phyloP scores from a whole-genome alignment of 2,888 invertebrate species.

The Aspidiotus destructor region DNA sequence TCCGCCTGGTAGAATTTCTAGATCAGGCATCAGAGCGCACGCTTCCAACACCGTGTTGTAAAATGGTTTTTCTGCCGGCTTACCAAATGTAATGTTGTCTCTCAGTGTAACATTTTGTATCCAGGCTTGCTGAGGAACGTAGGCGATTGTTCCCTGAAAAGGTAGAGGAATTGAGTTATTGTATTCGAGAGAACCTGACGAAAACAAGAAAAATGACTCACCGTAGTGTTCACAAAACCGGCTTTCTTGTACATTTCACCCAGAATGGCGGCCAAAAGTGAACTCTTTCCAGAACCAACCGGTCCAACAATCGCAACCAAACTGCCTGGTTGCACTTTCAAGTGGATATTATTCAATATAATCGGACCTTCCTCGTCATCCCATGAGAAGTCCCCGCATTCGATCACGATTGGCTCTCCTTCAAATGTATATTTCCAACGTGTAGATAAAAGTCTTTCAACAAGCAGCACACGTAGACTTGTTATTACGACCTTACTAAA shows the following conservation, averaged over 20 bases:
- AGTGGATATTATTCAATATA: constrained; percentile 61
- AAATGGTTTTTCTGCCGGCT: constrained; percentile 54
- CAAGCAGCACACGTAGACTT: neutral
- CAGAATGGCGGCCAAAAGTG: constrained; percentile 73
- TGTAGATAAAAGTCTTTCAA: too few relatives aligned
- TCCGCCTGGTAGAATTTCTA: constrained; percentile 85
- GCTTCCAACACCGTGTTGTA: constrained; percentile 77
- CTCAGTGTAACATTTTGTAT: constrained; percentile 90
- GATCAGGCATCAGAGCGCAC: constrained; percentile 82
- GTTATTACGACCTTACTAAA: constrained; percentile 24
- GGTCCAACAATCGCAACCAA: constrained; percentile 78
- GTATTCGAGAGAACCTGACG: neutral
- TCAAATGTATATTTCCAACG: constrained; percentile 21
- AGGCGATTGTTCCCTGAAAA: constrained; percentile 54
- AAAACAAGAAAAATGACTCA: constrained; percentile 39
- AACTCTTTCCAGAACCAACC: constrained; percentile 83
- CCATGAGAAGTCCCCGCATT: constrained; percentile 85
- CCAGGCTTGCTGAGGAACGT: constrained; percentile 94
- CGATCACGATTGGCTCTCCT: constrained; percentile 71
- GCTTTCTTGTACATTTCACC: constrained; percentile 81
- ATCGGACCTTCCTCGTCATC: constrained; percentile 58
- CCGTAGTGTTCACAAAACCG: constrained; percentile 63
- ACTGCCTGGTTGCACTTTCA: constrained; percentile 55
- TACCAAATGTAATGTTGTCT: constrained; percentile 88
- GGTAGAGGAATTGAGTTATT: neutral